Base-by-base conservation (phyloP, 2,888 invertebrate species). In the Clostera curtula region DNA sequence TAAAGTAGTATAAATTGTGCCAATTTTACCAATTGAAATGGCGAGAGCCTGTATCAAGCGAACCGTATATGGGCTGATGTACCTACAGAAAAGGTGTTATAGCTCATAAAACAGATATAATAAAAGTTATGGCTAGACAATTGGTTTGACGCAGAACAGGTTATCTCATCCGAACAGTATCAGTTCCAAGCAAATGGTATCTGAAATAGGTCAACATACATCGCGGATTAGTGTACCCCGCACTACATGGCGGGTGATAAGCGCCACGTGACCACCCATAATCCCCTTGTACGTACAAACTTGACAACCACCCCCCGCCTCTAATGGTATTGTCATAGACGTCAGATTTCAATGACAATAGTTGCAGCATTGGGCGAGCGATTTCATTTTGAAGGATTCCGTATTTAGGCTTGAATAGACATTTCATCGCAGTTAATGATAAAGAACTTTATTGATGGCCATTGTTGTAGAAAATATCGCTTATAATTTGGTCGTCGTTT, bases 131-230 rank as follows among this genome's bases (percentile, higher is more conserved):
- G n/a, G n/a, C n/a, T n/a, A n/a, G n/a, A n/a, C 47, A 48, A 48
- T 47, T 42, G 44, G 40, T 34, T 10, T 7, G 2, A 19, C 7
- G 5, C 10, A 19, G n/a, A n/a, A 23, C 16, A 16, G 26, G 21
- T 12, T 36, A 54, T 48, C 55, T 39, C 45, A 50, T 45, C 45
- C 24, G 29, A 25, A 19, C 16, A 34, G 28, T 29, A 37, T 19
- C 34, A 19, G 33, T 32, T n/a, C 30, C 33, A 38, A 37, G 29
- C 31, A 24, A 10, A 16, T 8, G 21, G 8, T 6, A 20, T 16
- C 23, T 44, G 30, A 53, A 53, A 29, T 51, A 35, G 51, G 54
- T 51, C 51, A 51, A 20, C 31, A 31, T 31, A 29, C 12, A 20
- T 3, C 12, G 12, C 18, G 32, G 34, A 40, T 51, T 33, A 44